Conservation (phyloP, 2,888 invertebrate genomes). For the Herminia tarsipennalis region DNA sequence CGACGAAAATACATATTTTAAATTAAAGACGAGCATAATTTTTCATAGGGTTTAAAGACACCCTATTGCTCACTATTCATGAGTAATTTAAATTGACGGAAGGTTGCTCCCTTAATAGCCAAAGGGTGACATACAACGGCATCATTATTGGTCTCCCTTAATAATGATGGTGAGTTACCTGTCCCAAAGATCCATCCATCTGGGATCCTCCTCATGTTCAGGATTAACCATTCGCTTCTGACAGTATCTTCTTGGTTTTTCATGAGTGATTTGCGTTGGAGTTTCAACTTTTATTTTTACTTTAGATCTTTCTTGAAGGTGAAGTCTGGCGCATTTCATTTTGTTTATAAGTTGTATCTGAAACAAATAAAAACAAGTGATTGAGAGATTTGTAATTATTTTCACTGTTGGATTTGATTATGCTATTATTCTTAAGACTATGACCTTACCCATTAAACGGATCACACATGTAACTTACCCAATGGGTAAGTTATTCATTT, state of each 20-base stretch:
- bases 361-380: too few relatives aligned
- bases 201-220: constrained; percentile 69
- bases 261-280: constrained; percentile 25
- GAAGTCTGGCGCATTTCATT: constrained; percentile 77
- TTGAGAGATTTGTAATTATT: too few relatives aligned
- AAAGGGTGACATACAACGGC: neutral
- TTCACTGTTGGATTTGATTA: too few relatives aligned
- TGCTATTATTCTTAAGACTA: too few relatives aligned
- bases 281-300: constrained; percentile 37
- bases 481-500: too few relatives aligned
- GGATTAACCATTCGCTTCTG: constrained; percentile 75
- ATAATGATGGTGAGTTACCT: constrained; percentile 52
- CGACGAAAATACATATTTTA: too few relatives aligned
- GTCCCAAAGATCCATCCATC: constrained; percentile 62
- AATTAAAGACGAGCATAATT: too few relatives aligned
- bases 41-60: too few relatives aligned
- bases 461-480: too few relatives aligned
- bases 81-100: neutral
- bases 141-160: neutral
- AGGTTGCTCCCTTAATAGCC: neutral
- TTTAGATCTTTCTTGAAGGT: constrained; percentile 69
- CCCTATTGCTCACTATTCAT: too few relatives aligned
- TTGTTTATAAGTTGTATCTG: neutral
- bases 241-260: constrained; percentile 70
- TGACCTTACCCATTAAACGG: too few relatives aligned